Evolutionary conservation across 2,113 vertebrate species (phyloP), one percentile per base, ranked within the genome.

Genomic region (Danionella cerebrum): DNA sequence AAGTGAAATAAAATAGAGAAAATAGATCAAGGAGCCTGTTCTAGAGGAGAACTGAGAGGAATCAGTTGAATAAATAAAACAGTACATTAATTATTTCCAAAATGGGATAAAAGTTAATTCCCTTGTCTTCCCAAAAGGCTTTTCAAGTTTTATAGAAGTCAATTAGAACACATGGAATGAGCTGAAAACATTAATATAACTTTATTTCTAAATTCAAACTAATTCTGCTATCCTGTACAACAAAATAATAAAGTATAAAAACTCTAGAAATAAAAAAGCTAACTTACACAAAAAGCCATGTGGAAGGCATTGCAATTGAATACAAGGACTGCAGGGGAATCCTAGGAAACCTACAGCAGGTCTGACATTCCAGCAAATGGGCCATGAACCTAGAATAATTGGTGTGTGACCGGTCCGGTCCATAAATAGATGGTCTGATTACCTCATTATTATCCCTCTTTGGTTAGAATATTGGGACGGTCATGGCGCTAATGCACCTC

Each of bases 351-450:
- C 29, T 50, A 47, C 47, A 36, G 42, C 44, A 68, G 31, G 19
- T 68, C 27, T 58, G 52, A 68, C 53, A 57, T 10, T 25, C 33
- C 66, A 38, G 41, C 39, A 58, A 68, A 68, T 68, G 66, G 66
- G 53, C 29, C 66, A 58, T 48, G 31, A 42, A 38, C 52, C 44
- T 13, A 2, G 6, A 38, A 48, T 68, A 58, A 58, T 38, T 68
- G 53, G 58, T 13, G 47, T 36, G 54, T 68, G 66, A 58, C 36
- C 22, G 31, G 48, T 48, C 58, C 66, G 36, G 42, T 48, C 33
- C 66, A 58, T 57, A 68, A 68, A 68, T 57, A 68, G 66, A 68
- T 68, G 53, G 53, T 58, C 66, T 68, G 42, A 58, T 48, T 68
- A 39, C 29, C 41, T 36, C 18, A 36, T 47, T 38, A 48, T 27